Evolutionary conservation across 2,888 invertebrate species (phyloP), one percentile per base, ranked within the genome.

Genomic region (Diarsia dahlii): DNA sequence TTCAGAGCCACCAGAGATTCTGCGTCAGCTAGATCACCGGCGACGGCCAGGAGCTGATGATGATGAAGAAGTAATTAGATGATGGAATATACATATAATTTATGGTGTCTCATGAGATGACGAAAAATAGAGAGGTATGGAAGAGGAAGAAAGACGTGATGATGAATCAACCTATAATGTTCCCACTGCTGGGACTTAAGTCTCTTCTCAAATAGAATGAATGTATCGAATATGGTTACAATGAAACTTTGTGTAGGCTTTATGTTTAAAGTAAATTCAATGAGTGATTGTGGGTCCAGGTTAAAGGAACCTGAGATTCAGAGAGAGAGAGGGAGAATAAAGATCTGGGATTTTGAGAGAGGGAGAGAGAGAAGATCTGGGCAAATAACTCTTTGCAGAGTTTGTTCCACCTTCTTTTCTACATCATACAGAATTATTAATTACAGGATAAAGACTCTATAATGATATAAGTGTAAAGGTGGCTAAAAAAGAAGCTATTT

Each of bases 1-100:
- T 99, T 99, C 65, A 99, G 96, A 0, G 99, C 98, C 9, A 99
- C 97, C 87, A 99, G 97, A 0, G 99, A 97, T 95, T 99, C 99
- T 1, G 99, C 99, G 95, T 99, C 99, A 3, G 98, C 98, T 86
- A 99, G 94, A 85, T 99, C 99, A 2, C 99, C 99, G 54, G 98
- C 99, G 52, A 99, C 97, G 1, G 98, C 99, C 48, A 98, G 98
- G 77, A 99, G 95, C 94, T 97, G 90, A 23, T 73, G 20, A 54
- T 39, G 60, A 45, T 39, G 0, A 69, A 23, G 67, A 71, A n/a
- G 60, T 18, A 54, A 46, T 48, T 48, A 39, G 10, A 9, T 48
- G 23, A 60, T 34, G 28, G 58, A 18, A 28, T 23, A 56, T 56
- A 54, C 39, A 39, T n/a, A n/a, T n/a, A n/a, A n/a, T n/a, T n/a